Conservation (phyloP, 2,113 vertebrate species). For the Callospermophilus lateralis region DNA sequence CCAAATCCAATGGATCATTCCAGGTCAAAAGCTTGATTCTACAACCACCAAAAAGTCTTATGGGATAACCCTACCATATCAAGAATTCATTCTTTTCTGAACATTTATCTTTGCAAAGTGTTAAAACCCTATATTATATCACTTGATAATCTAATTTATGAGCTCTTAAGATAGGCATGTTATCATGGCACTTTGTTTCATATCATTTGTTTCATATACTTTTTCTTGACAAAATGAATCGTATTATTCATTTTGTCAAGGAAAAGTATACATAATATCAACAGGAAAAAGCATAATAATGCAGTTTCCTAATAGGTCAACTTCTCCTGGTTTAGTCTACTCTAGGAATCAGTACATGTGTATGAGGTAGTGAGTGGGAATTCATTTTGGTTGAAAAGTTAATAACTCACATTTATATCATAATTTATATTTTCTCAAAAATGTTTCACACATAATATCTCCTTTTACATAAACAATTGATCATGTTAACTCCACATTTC, state of each 20-base stretch:
- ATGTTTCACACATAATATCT: background rate
- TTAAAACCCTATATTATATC: background rate
- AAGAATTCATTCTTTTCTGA: background rate
- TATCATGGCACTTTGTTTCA: no score
- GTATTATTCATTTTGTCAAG: background rate
- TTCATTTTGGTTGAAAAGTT: background rate
- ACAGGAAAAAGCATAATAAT: background rate
- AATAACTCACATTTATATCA: background rate
- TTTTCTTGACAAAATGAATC: background rate
- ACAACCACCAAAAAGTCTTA: background rate
- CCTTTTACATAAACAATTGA: background rate
- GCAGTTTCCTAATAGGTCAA: background rate
- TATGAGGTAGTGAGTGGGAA: background rate
- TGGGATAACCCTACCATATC: background rate
- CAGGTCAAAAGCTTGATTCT: background rate
- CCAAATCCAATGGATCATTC: background rate
- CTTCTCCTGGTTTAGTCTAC: background rate
- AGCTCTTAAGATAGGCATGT: no score
- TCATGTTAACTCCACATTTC: background rate
- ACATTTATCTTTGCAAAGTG: background rate
- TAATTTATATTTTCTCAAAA: background rate
- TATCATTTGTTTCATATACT: no score
- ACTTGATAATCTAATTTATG: background rate
- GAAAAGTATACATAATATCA: background rate
- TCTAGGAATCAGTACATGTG: background rate